Conservation (phyloP, 2,113 vertebrate genomes). For the Peromyscus californicus region DNA sequence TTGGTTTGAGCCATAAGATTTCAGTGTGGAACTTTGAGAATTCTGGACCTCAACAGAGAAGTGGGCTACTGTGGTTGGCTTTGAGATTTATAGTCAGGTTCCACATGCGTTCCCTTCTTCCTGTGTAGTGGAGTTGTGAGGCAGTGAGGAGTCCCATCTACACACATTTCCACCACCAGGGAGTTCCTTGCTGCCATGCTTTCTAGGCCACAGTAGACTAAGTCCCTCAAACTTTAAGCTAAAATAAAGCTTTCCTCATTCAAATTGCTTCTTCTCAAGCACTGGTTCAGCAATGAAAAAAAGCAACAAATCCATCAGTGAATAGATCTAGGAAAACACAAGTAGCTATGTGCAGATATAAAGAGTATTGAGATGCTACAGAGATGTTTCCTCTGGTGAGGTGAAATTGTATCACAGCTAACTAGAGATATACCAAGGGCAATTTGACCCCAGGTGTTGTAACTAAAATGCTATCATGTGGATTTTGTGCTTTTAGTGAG, state of each 20-base stretch:
- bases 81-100: background rate
- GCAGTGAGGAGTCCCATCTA: background rate
- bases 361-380: background rate
- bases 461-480: background rate
- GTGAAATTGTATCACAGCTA: background rate
- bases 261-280: background rate
- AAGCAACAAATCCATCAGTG: background rate
- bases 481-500: background rate
- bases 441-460: background rate
- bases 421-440: background rate
- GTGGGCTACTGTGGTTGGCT: background rate
- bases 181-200: background rate
- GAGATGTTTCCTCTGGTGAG: background rate
- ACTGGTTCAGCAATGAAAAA: background rate
- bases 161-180: background rate
- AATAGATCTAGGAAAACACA: background rate
- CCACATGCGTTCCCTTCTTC: background rate
- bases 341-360: background rate
- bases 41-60: background rate
- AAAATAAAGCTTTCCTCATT: background rate
- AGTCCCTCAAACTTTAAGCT: background rate
- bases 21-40: background rate
- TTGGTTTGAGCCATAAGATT: background rate
- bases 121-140: background rate
- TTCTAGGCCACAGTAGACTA: background rate